These are phyloP conservation scores for Atopsyche davidsoni DNA, from an alignment of 1,140 invertebrate genomes.

Conservation along the genomic window DNA sequence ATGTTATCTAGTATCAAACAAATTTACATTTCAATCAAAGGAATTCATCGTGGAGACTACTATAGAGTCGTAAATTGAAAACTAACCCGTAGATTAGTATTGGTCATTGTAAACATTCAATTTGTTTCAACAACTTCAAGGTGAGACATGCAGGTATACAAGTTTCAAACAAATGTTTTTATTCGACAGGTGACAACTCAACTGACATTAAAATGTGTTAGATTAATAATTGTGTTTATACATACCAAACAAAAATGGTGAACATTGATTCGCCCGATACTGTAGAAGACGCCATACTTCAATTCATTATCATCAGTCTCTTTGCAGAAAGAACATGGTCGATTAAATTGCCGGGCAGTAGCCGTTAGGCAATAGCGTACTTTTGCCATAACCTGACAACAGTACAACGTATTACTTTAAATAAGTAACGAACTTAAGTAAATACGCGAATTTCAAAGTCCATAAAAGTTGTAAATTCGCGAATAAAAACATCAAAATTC, in stretches of 20 bases:
- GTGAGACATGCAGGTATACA: too few species aligned
- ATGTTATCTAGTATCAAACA: too few species aligned
- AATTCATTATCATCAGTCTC: conserved; percentile 8
- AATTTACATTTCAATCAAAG: too few species aligned
- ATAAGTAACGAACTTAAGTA: too few species aligned
- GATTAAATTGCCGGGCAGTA: neutral
- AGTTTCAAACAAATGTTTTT: neutral
- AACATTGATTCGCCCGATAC: conserved; percentile 1
- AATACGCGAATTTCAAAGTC: too few species aligned
- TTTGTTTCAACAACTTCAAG: too few species aligned
- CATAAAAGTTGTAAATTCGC: too few species aligned
- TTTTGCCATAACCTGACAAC: too few species aligned
- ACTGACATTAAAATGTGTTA: neutral
- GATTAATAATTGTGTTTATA: neutral
- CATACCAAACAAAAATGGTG: conserved; percentile 17
- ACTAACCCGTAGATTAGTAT: neutral
- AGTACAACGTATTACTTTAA: too few species aligned
- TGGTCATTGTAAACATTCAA: neutral
- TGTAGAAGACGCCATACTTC: conserved; percentile 6
- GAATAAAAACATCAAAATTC: too few species aligned
- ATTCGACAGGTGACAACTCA: neutral
- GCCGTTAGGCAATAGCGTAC: too few species aligned
- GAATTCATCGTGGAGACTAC: too few species aligned
- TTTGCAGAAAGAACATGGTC: conserved; percentile 15
- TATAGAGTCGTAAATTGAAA: neutral